phyloP scores from a whole-genome alignment of 2,888 invertebrate species.

The Busseola fusca region DNA sequence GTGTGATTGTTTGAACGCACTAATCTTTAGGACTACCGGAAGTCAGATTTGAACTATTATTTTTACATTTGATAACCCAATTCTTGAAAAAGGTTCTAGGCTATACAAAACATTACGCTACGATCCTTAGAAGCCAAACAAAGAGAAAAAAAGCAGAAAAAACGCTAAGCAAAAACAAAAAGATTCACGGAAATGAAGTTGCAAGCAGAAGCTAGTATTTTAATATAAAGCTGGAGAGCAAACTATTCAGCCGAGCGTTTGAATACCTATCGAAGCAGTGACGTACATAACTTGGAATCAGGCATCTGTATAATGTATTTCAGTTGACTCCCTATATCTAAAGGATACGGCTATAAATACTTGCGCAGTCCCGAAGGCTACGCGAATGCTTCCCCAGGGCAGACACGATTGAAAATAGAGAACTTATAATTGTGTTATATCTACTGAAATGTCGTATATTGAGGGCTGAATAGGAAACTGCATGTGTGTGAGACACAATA shows the following conservation, averaged over 20 bases:
- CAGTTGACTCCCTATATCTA: constrained; percentile 35
- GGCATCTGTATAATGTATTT: constrained; percentile 37
- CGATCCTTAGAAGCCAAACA: background rate
- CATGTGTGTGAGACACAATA: too few relatives aligned
- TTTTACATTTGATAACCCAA: background rate
- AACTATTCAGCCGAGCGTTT: constrained; percentile 17
- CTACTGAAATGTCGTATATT: background rate
- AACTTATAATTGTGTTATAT: constrained; percentile 41
- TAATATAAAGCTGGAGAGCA: background rate
- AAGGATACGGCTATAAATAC: constrained; percentile 54
- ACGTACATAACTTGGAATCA: constrained; percentile 37
- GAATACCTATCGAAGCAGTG: constrained; percentile 6
- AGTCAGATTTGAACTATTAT: background rate
- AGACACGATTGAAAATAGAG: constrained; percentile 45
- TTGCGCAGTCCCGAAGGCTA: constrained; percentile 39
- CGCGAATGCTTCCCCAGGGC: constrained; percentile 40
- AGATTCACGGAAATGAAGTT: background rate
- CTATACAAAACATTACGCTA: background rate
- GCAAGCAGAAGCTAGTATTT: background rate
- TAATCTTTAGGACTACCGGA: background rate
- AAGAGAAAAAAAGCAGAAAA: background rate
- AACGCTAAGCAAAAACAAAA: background rate
- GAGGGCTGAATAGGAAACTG: background rate
- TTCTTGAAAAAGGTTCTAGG: background rate
- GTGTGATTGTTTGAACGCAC: too few relatives aligned